phyloP scores from a whole-genome alignment of 2,113 vertebrate genomes.

The Macquaria ambigua region DNA sequence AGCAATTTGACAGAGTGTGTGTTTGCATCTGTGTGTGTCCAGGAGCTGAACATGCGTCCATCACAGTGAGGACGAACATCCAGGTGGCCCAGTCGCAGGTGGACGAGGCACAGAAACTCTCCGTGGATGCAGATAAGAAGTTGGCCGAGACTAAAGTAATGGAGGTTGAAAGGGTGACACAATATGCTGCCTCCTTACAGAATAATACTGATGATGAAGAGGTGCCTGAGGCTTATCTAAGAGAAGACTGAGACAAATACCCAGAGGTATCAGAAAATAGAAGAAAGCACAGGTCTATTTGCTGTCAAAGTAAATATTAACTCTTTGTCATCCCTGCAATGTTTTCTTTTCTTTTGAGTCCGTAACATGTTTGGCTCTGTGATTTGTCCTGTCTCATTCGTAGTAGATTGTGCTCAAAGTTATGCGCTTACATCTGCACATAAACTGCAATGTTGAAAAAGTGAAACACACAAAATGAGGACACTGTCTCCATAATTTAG shows the following conservation, averaged over 20 bases:
- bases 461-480: background rate
- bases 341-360: background rate
- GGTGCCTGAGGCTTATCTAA: conserved; percentile 84
- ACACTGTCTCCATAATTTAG: background rate
- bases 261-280: background rate
- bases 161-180: conserved; percentile 83
- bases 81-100: conserved; percentile 90
- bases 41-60: conserved; percentile 93
- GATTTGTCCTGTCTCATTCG: background rate
- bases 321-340: background rate
- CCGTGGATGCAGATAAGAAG: conserved; percentile 89
- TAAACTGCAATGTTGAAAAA: background rate
- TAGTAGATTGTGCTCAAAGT: background rate
- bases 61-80: conserved; percentile 87
- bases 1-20: background rate
- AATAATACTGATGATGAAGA: conserved; percentile 72
- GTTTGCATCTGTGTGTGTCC: conserved; percentile 18
- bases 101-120: conserved; percentile 88
- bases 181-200: conserved; percentile 60
- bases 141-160: conserved; percentile 90
- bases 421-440: background rate
- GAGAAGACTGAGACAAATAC: conserved; percentile 80
- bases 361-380: background rate
- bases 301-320: background rate
- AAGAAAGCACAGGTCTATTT: background rate